These are phyloP conservation scores for Platycnemis pennipes DNA, from an alignment of 2,888 invertebrate genomes.

Conservation along the genomic window DNA sequence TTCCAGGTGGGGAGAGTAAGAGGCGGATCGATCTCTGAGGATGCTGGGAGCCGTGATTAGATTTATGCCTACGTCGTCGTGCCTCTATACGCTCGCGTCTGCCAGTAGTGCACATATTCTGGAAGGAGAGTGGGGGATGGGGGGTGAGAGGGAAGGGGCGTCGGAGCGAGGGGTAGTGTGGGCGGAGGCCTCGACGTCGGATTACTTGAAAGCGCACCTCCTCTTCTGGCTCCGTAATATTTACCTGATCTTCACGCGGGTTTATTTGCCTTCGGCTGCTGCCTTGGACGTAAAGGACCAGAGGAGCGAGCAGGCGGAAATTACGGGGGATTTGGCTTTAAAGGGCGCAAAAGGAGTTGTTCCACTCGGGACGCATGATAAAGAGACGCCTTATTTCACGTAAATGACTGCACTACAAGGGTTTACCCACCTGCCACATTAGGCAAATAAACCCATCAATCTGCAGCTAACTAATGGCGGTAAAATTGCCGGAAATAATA, in stretches of 20 bases:
- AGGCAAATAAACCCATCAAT: neutral
- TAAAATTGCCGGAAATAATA: no score
- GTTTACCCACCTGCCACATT: neutral
- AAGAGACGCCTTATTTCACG: neutral
- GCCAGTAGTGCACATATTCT: neutral
- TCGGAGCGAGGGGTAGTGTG: no score
- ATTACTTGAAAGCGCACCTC: neutral
- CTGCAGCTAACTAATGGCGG: neutral
- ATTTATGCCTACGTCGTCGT: neutral
- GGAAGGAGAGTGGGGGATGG: neutral
- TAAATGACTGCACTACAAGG: neutral
- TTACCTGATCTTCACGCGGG: neutral
- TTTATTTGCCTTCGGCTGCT: neutral
- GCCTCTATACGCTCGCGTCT: neutral
- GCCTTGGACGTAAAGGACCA: neutral
- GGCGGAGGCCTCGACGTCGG: neutral
- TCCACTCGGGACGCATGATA: neutral
- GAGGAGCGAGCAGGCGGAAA: neutral
- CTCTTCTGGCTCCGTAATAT: neutral
- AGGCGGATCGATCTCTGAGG: neutral
- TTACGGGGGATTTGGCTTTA: conserved; percentile 1
- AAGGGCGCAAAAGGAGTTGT: neutral
- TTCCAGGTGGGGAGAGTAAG: neutral
- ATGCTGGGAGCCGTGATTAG: neutral
- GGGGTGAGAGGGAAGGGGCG: neutral